These are phyloP conservation scores for Botia kubotai DNA, from an alignment of 2,797 vertebrate species.

Conservation along the genomic window DNA sequence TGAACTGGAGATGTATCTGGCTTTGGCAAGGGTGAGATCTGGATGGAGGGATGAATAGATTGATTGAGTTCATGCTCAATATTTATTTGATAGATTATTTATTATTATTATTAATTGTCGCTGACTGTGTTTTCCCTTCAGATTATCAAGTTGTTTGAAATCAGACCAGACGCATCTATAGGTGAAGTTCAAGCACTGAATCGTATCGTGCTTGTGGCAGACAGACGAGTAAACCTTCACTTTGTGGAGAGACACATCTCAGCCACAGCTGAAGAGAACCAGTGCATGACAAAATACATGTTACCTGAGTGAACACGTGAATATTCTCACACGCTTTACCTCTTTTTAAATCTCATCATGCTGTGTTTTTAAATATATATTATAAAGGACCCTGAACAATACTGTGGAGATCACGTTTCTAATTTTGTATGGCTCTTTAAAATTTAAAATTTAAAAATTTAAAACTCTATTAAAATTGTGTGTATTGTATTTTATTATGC, in stretches of 20 bases:
- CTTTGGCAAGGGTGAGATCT: conserved; percentile 71
- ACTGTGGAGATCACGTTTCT: neutral
- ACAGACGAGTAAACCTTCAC: conserved; percentile 71
- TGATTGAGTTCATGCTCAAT: neutral
- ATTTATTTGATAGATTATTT: neutral
- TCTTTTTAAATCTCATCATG: neutral
- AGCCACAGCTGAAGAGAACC: neutral
- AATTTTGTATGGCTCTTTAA: neutral
- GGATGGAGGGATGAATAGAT: neutral
- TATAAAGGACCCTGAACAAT: neutral
- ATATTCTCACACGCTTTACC: neutral
- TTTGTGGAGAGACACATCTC: conserved; percentile 70
- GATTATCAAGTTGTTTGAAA: conserved; percentile 76
- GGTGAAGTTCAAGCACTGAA: conserved; percentile 70
- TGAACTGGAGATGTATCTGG: conserved; percentile 80
- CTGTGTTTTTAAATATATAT: neutral
- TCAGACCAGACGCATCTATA: conserved; percentile 68
- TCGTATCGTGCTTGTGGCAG: conserved; percentile 73
- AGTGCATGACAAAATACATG: too few relatives aligned
- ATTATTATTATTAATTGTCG: neutral
- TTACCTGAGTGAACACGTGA: neutral
- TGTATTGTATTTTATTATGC: neutral
- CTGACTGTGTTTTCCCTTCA: conserved; percentile 52
- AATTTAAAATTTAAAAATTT: too few relatives aligned
- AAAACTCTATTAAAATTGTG: too few relatives aligned